Base-by-base conservation (phyloP, 2,888 invertebrate genomes). In the Eudemis profundana region DNA sequence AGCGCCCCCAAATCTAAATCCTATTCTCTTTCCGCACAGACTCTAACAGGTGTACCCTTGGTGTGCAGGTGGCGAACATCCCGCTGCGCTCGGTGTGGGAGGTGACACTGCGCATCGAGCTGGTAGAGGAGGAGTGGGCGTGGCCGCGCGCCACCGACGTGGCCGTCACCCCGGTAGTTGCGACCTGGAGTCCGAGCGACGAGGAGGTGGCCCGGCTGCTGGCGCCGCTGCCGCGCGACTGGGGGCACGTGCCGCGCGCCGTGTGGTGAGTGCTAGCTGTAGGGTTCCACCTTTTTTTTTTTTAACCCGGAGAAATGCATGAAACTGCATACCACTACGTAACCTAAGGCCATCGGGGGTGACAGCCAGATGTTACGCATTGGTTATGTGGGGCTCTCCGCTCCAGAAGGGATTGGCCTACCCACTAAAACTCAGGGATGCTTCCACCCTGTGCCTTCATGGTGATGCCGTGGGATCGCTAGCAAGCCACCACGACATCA, bases 11-110 rank as follows among this genome's bases (percentile, higher is more conserved):
- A n/a, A n/a, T n/a, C n/a, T n/a, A n/a, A n/a, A n/a, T n/a, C n/a
- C n/a, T n/a, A n/a, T n/a, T n/a, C n/a, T n/a, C n/a, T n/a, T n/a
- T n/a, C n/a, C n/a, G n/a, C n/a, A 2, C 46, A 59, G 4, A 4
- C 17, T 33, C 40, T 4, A 4, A 63, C 4, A n/a, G n/a, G 27
- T 2, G 40, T 3, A 0, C 8, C 21, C 2, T 56, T 46, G 7
- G 8, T n/a, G 19, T 44, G n/a, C 72, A 90, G 90, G 90, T 90
- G 60, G 91, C 89, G 21, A 90, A 89, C 74, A 72, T 87, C 14
- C 80, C 83, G 0, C 79, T 88, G 0, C 87, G 88, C 0, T 80
- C 84, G 0, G 87, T 90, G 14, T 90, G 89, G 89, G 86, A 89
- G 72, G 84, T 90, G 69, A 69, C 71, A 1, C 71, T 89, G 76